Percentiles rank a stretch among this genome's conserved stretches.
Evolutionary conservation across 2,797 vertebrate species (phyloP).

Genomic region (Typhlichthys subterraneus): DNA sequence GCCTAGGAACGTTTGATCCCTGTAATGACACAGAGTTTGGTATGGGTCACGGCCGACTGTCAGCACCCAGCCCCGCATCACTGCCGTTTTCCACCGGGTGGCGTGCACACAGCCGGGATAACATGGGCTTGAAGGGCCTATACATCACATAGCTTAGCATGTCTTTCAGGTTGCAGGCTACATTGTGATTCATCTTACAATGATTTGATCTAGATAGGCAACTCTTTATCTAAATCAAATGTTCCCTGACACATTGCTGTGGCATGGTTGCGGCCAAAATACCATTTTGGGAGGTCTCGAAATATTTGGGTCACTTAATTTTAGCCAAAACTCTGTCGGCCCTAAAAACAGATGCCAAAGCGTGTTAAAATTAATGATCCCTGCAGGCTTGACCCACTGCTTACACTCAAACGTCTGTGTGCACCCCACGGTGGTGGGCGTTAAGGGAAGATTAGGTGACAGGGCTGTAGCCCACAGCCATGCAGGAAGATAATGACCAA

Average conservation of each 20-base stretch:
- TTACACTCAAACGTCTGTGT: constrained; percentile 43
- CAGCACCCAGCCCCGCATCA: constrained; percentile 57
- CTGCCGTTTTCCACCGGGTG: constrained; percentile 50
- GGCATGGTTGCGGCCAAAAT: constrained; percentile 32
- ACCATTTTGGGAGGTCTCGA: constrained; percentile 37
- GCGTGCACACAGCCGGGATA: constrained; percentile 20
- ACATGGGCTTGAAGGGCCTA: neutral
- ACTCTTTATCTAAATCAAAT: constrained; percentile 3
- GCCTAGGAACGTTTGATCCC: constrained; percentile 69
- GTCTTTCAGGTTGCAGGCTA: constrained; percentile 31
- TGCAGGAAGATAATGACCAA: constrained; percentile 68
- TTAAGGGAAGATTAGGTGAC: constrained; percentile 59
- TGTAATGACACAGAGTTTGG: constrained; percentile 69
- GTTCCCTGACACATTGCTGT: constrained; percentile 41
- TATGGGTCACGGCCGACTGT: constrained; percentile 58
- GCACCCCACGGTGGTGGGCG: constrained; percentile 39
- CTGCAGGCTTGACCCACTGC: constrained; percentile 43
- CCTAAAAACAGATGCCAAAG: constrained; percentile 68
- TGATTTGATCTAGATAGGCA: constrained; percentile 40
- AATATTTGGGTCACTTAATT: constrained; percentile 54
- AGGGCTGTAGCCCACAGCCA: constrained; percentile 60
- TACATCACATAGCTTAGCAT: constrained; percentile 2
- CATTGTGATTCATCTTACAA: constrained; percentile 20
- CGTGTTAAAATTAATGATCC: constrained; percentile 71
- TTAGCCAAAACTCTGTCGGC: constrained; percentile 57